These are phyloP conservation scores for Masticophis lateralis DNA, from an alignment of 2,797 vertebrate species.

Conservation along the genomic window DNA sequence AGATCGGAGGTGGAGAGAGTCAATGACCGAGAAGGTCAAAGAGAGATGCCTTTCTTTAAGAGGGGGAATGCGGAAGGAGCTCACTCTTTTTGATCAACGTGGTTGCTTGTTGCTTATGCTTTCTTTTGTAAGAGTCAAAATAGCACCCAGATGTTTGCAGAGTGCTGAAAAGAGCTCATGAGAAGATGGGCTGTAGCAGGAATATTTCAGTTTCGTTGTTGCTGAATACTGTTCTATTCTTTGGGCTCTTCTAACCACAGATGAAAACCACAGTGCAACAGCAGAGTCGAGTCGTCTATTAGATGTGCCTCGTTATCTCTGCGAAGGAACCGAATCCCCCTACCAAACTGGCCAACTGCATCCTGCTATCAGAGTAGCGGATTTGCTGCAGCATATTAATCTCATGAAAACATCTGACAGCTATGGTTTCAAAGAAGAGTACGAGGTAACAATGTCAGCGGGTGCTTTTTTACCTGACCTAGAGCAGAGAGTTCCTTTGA, in stretches of 20 bases:
- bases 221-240: constrained; percentile 28
- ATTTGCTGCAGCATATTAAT: constrained; percentile 97
- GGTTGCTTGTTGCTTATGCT: not conserved
- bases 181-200: not conserved
- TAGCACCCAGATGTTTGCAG: constrained; percentile 17
- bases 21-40: not conserved
- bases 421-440: constrained; percentile 99
- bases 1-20: fast-evolving
- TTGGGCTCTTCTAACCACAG: constrained; percentile 71
- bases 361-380: constrained; percentile 95
- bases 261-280: constrained; percentile 92
- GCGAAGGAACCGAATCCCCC: constrained; percentile 94
- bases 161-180: not conserved
- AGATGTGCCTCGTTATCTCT: constrained; percentile 95
- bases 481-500: constrained; percentile 32
- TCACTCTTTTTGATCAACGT: not conserved
- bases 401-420: constrained; percentile 99
- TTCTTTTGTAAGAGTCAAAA: not conserved
- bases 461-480: constrained; percentile 35
- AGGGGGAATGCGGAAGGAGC: not conserved
- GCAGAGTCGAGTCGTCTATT: constrained; percentile 93
- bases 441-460: constrained; percentile 83
- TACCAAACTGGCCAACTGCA: constrained; percentile 98
- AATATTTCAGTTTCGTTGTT: constrained; percentile 1
- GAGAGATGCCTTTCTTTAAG: not conserved